phyloP scores from a whole-genome alignment of 2,797 vertebrate genomes.

The Gadopsis marmoratus region DNA sequence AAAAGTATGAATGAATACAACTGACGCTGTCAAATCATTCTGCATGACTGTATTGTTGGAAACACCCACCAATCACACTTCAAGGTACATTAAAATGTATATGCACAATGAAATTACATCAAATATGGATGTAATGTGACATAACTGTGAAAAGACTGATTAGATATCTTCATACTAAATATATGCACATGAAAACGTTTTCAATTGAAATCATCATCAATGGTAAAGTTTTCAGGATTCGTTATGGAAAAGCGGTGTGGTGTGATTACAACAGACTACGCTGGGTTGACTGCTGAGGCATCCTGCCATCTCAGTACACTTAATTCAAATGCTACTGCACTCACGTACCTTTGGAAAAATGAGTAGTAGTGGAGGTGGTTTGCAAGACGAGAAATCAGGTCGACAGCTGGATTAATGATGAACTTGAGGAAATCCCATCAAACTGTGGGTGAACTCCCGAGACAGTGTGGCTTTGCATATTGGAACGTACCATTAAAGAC shows the following conservation, averaged over 20 bases:
- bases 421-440: constrained; percentile 73
- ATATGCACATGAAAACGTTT: not conserved
- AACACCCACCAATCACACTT: not conserved
- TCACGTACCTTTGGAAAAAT: constrained; percentile 31
- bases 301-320: constrained; percentile 10
- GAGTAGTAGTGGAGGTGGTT: constrained; percentile 15
- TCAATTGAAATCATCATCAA: not conserved
- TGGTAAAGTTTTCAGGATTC: not conserved
- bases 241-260: not conserved
- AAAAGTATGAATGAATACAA: not conserved
- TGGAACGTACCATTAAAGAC: constrained; percentile 36
- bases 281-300: not conserved
- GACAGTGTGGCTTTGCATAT: constrained; percentile 56
- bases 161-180: not conserved
- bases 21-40: not conserved
- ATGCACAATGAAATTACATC: not conserved
- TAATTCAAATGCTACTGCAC: constrained; percentile 10
- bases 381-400: constrained; percentile 64
- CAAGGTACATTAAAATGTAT: not conserved
- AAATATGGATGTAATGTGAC: not conserved
- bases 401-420: constrained; percentile 62
- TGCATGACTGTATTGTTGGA: not conserved
- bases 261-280: not conserved
- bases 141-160: not conserved
- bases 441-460: constrained; percentile 71